These are phyloP conservation scores for Gobius niger DNA, from an alignment of 2,113 vertebrate species.

Conservation along the genomic window DNA sequence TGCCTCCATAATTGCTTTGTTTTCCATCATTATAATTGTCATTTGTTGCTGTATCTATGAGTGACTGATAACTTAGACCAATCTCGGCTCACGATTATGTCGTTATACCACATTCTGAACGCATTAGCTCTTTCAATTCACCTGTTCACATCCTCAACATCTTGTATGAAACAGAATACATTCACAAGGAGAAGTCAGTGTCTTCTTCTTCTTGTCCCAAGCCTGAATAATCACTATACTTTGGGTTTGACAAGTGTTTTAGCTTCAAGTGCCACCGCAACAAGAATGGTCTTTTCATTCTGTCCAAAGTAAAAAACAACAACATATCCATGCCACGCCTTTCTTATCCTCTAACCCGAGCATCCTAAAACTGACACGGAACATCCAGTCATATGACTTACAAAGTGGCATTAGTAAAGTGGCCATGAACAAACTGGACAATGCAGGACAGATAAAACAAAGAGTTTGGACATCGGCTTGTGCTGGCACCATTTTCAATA, in stretches of 20 bases:
- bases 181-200: no score
- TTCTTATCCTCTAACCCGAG: slow-evolving; percentile 37
- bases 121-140: background rate
- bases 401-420: slow-evolving; percentile 58
- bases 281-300: background rate
- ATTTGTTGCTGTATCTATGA: no score
- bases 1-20: no score
- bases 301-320: background rate
- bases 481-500: slow-evolving; percentile 55
- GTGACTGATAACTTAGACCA: no score
- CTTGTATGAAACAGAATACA: background rate
- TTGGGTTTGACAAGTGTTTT: background rate
- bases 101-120: no score
- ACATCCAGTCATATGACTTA: slow-evolving; percentile 58
- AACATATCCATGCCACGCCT: slow-evolving; percentile 2
- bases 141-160: background rate
- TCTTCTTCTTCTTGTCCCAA: no score
- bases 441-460: slow-evolving; percentile 64
- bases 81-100: no score
- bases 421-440: slow-evolving; percentile 63
- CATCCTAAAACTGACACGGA: slow-evolving; percentile 48
- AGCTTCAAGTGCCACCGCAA: background rate
- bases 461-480: slow-evolving; percentile 48
- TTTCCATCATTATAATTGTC: no score
- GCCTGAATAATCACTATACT: no score